Percentiles rank a stretch among this genome's conserved stretches.
Evolutionary conservation across 2,113 vertebrate genomes (phyloP).

Genomic region (Gallinago undulata): DNA sequence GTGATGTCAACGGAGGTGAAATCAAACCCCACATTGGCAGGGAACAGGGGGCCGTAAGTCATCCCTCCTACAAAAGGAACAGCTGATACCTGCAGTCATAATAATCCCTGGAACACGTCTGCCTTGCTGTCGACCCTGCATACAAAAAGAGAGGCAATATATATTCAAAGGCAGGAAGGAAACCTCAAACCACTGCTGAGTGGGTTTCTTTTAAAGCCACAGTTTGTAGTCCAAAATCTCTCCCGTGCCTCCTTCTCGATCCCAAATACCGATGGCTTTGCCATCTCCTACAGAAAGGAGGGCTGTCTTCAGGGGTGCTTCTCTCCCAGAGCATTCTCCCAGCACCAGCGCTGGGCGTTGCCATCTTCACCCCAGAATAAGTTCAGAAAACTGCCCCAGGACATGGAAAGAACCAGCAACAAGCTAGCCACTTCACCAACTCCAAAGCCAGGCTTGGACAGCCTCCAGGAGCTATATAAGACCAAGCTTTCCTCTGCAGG

Average conservation of each 20-base stretch:
- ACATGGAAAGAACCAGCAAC: not conserved
- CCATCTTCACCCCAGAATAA: not conserved
- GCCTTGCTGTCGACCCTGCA: not conserved
- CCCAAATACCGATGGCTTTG: not conserved
- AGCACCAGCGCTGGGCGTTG: not conserved
- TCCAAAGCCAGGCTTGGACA: not conserved
- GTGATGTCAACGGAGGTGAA: not conserved
- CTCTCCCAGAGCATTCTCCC: not conserved
- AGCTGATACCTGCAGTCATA: not conserved
- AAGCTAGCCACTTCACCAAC: not conserved
- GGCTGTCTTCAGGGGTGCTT: not conserved
- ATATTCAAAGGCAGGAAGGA: not conserved
- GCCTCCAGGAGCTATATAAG: not conserved
- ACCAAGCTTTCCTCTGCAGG: not conserved
- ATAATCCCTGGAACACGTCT: not conserved
- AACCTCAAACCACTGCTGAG: not conserved
- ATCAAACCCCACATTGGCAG: not conserved
- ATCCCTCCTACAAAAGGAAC: not conserved
- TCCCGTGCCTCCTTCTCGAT: not conserved
- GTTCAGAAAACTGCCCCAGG: not conserved
- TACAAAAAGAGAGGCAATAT: not conserved
- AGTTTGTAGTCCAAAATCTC: constrained; percentile 1
- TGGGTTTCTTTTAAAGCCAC: not conserved
- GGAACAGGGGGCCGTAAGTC: not conserved
- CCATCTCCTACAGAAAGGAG: not conserved